phyloP scores from a whole-genome alignment of 2,113 vertebrate genomes.

The Pitta sordida region DNA sequence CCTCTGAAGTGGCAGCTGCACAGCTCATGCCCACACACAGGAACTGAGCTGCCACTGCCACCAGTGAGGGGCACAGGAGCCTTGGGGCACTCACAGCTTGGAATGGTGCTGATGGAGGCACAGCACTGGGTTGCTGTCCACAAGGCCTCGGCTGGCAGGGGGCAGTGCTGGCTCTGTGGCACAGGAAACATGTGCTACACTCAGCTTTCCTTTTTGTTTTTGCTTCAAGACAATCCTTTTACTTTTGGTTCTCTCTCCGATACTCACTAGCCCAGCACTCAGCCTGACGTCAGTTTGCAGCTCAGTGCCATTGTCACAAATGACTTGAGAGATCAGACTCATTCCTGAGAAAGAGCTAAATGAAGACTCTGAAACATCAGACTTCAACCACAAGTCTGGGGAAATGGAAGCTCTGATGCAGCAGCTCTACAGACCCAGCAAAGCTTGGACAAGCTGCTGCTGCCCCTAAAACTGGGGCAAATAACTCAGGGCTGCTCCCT shows the following conservation, averaged over 20 bases:
- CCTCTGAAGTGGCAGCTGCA: neutral
- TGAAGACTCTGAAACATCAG: slow-evolving; percentile 19
- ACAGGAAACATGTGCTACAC: neutral
- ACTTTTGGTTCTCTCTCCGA: neutral
- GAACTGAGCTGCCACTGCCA: neutral
- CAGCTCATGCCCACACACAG: accelerated
- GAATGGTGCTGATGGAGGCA: neutral
- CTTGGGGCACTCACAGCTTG: neutral
- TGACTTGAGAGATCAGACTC: neutral
- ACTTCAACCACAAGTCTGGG: neutral
- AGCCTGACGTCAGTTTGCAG: neutral
- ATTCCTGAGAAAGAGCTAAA: neutral
- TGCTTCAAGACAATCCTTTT: neutral
- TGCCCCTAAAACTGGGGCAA: neutral
- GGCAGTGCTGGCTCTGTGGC: neutral
- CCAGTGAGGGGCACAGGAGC: neutral
- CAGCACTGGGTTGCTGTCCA: neutral
- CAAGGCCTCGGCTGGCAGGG: neutral
- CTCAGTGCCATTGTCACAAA: neutral
- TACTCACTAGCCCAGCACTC: neutral
- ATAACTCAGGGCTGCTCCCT: neutral
- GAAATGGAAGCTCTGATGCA: neutral
- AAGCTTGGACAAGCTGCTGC: neutral
- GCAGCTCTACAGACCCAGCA: neutral
- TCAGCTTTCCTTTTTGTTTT: neutral